These are phyloP conservation scores for Synchiropus splendidus DNA, from an alignment of 2,113 vertebrate genomes.

Conservation along the genomic window DNA sequence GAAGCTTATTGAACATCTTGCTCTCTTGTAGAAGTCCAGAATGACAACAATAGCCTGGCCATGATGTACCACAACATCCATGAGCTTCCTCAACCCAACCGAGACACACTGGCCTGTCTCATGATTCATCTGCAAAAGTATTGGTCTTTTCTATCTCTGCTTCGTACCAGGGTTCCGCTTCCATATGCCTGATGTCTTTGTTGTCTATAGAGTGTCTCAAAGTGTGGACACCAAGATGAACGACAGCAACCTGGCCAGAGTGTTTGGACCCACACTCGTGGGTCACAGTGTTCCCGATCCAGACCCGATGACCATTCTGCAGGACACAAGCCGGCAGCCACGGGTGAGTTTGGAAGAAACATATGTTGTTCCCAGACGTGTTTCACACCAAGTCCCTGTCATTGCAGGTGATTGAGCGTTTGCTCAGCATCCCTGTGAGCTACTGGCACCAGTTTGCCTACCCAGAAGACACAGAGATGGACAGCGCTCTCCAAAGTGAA, in stretches of 20 bases:
- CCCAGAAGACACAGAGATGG: conserved; percentile 61
- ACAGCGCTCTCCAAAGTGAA: conserved; percentile 58
- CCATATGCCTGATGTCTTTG: neutral
- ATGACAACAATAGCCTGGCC: conserved; percentile 84
- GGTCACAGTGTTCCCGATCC: conserved; percentile 81
- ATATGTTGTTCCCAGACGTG: neutral
- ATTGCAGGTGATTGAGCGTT: conserved; percentile 75
- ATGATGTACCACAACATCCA: conserved; percentile 77
- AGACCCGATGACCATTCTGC: conserved; percentile 79
- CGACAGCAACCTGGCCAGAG: conserved; percentile 74
- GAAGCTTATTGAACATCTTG: no score
- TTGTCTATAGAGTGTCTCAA: conserved; percentile 72
- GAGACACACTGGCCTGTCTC: conserved; percentile 87
- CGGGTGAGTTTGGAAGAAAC: conserved; percentile 57
- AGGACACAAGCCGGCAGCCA: conserved; percentile 81
- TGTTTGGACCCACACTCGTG: conserved; percentile 88
- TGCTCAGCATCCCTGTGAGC: conserved; percentile 74
- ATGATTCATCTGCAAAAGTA: conserved; percentile 88
- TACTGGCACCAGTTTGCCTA: conserved; percentile 82
- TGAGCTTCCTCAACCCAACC: conserved; percentile 82
- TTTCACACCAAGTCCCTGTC: neutral
- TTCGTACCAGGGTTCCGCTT: no score
- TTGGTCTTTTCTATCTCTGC: conserved; percentile 1
- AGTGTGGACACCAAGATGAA: conserved; percentile 83
- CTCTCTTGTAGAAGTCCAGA: conserved; percentile 71